phyloP scores from a whole-genome alignment of 2,113 vertebrate genomes.

The Scolopax mira region DNA sequence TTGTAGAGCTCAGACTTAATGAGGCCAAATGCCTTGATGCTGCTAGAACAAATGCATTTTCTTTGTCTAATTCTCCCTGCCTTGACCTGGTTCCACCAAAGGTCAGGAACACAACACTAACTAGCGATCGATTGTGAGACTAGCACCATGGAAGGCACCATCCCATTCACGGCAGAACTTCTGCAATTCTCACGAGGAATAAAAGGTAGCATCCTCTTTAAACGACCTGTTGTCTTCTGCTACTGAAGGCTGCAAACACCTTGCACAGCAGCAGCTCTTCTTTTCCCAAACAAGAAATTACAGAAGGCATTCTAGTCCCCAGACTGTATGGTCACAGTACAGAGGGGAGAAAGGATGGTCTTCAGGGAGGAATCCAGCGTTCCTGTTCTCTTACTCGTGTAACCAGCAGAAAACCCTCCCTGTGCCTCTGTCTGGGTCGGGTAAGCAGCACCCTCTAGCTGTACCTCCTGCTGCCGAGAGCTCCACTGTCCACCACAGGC shows the following conservation, averaged over 20 bases:
- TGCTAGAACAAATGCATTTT: background rate
- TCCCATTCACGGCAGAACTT: background rate
- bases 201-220: background rate
- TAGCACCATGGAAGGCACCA: background rate
- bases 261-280: background rate
- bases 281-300: background rate
- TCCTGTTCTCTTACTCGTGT: background rate
- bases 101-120: background rate
- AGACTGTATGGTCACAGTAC: background rate
- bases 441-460: slow-evolving; percentile 4
- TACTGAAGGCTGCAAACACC: background rate
- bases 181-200: background rate
- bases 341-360: fast-evolving
- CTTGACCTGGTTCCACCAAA: background rate
- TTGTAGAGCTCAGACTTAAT: background rate
- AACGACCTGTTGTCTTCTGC: background rate
- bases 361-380: background rate
- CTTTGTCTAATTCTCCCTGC: background rate
- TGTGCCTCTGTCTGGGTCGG: background rate
- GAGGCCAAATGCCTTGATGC: background rate
- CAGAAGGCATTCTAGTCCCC: background rate
- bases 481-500: background rate
- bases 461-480: background rate
- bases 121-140: background rate
- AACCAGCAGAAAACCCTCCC: background rate